Percentiles rank a stretch among this genome's conserved stretches.
These are phyloP conservation scores for Ophraella communa DNA, from an alignment of 2,888 invertebrate genomes.

Conservation along the genomic window DNA sequence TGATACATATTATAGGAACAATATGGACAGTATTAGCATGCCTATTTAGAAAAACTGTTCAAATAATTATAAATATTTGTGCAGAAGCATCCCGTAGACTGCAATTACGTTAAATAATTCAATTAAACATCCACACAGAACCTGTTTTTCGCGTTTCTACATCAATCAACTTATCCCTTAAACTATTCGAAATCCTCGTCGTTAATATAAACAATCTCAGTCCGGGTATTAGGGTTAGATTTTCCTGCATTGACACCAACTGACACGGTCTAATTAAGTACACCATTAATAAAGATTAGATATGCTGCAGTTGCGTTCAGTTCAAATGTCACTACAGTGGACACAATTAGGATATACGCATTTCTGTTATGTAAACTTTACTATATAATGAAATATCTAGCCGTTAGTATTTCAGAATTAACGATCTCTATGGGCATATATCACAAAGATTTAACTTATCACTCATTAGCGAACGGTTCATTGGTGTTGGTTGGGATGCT, in stretches of 20 bases:
- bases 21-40: no score
- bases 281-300: conserved; percentile 55
- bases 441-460: no score
- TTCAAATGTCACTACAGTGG: conserved; percentile 38
- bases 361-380: conserved; percentile 10
- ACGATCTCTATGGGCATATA: neutral
- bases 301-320: conserved; percentile 45
- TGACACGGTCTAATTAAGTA: conserved; percentile 52
- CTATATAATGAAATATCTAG: conserved; percentile 4
- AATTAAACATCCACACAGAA: conserved; percentile 36
- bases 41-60: no score
- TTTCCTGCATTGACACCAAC: conserved; percentile 47
- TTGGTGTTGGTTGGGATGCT: no score
- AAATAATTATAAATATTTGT: neutral
- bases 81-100: no score
- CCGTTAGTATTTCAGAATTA: conserved; percentile 2
- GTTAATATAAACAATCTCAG: conserved; percentile 47
- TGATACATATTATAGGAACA: no score
- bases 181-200: conserved; percentile 45
- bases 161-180: conserved; percentile 46
- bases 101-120: conserved; percentile 32
- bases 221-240: conserved; percentile 45
- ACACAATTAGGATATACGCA: conserved; percentile 13
- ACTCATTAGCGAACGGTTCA: no score
- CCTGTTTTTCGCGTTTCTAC: conserved; percentile 34